A percentile compares a stretch with the other conserved stretches of the same genome.
Evolutionary conservation across 2,113 vertebrate genomes (phyloP).

Genomic region (Cardinalis cardinalis): DNA sequence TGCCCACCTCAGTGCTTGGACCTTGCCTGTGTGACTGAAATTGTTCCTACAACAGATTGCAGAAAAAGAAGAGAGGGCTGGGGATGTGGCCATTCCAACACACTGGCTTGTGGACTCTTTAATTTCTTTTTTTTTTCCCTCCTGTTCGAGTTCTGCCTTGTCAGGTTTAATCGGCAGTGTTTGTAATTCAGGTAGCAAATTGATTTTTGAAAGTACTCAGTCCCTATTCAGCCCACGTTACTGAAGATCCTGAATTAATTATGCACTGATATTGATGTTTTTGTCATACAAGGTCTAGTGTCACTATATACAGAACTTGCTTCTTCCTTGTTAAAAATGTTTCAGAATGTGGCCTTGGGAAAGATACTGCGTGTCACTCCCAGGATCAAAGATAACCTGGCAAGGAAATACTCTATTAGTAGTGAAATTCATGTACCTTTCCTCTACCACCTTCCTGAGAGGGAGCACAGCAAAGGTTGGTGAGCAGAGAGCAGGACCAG

Average conservation of each 20-base stretch:
- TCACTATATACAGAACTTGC: slow-evolving; percentile 69
- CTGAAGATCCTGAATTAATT: slow-evolving; percentile 73
- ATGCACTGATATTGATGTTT: slow-evolving; percentile 75
- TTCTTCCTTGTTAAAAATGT: slow-evolving; percentile 70
- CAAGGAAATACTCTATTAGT: slow-evolving; percentile 45
- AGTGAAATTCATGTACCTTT: slow-evolving; percentile 11
- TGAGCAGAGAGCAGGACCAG: not conserved
- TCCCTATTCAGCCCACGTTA: slow-evolving; percentile 66
- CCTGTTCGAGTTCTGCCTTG: slow-evolving; percentile 50
- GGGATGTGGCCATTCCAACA: not conserved
- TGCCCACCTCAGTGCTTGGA: not conserved
- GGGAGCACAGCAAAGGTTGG: not conserved
- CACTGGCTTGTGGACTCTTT: not conserved
- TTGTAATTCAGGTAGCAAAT: slow-evolving; percentile 77
- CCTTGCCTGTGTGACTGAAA: not conserved
- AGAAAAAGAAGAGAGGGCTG: not conserved
- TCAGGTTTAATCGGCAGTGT: slow-evolving; percentile 63
- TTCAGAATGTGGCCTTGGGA: slow-evolving; percentile 66
- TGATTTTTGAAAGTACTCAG: slow-evolving; percentile 75
- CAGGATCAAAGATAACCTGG: slow-evolving; percentile 47
- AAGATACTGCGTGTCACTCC: slow-evolving; percentile 41
- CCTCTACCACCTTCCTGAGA: not conserved
- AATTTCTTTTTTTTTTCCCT: not conserved
- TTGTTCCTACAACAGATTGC: not conserved
- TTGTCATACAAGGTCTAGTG: slow-evolving; percentile 75